Conservation (phyloP, 2,113 vertebrate species). For the Misgurnus anguillicaudatus region DNA sequence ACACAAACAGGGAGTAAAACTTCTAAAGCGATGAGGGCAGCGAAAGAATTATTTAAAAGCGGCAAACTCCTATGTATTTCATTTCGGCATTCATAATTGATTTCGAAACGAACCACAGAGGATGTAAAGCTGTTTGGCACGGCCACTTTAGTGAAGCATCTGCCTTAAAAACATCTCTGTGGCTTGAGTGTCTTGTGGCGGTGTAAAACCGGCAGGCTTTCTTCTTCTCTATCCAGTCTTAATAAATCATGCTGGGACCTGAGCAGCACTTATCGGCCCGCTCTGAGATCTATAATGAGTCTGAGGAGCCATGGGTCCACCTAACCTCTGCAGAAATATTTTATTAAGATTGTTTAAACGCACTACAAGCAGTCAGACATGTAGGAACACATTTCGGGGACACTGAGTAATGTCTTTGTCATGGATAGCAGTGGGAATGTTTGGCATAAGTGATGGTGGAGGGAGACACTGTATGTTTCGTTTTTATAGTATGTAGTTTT, state of each 20-base stretch:
- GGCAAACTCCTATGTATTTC: conserved; percentile 72
- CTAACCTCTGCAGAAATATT: conserved; percentile 73
- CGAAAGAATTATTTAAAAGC: conserved; percentile 63
- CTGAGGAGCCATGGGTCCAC: conserved; percentile 61
- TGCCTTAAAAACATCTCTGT: conserved; percentile 70
- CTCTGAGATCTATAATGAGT: conserved; percentile 76
- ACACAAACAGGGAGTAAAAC: conserved; percentile 15
- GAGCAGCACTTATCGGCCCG: conserved; percentile 73
- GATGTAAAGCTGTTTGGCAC: conserved; percentile 76
- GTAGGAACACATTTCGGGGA: conserved; percentile 61
- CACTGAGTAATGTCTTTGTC: conserved; percentile 62
- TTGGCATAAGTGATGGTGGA: background rate
- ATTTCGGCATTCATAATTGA: conserved; percentile 78
- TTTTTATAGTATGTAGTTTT: background rate
- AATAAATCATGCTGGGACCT: conserved; percentile 76
- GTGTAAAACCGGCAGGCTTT: conserved; percentile 62
- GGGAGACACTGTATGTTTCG: background rate
- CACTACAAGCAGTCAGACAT: conserved; percentile 60
- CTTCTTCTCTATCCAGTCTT: conserved; percentile 56
- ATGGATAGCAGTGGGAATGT: conserved; percentile 56
- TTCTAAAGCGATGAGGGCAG: conserved; percentile 44
- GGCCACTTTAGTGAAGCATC: conserved; percentile 68
- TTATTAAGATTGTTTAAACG: conserved; percentile 77
- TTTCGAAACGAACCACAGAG: conserved; percentile 73
- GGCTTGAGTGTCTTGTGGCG: conserved; percentile 73